Evolutionary conservation across 2,888 invertebrate species (phyloP), one percentile per base, ranked within the genome.

Genomic region (Himalopsyche kuldschensis): DNA sequence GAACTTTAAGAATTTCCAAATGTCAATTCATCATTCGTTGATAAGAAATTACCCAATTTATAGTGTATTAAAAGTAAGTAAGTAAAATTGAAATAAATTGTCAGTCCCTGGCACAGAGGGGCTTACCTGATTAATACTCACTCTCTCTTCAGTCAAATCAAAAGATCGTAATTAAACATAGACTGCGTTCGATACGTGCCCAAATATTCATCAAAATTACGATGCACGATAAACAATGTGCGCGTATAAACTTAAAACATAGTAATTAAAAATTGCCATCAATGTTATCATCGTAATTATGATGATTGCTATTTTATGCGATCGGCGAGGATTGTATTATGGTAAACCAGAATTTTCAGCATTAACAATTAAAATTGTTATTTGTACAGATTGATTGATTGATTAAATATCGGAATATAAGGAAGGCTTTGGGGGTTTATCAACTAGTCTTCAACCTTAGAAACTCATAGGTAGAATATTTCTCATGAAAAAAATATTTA

Each of bases 101-200:
- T n/a, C 1, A 24, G n/a, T 27, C 48, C 27, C 78, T 46, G 47
- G 20, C 24, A 69, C 20, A 11, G 30, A 69, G 69, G 30, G 27
- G 24, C 75, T 47, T 41, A 63, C 76, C 77, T 30, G 77, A 55
- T 83, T 80, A 83, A 80, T 79, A 80, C 41, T 48, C 31, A 20
- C 78, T 82, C 79, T 80, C 83, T 41, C 79, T 63, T 8, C 35
- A 80, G 80, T 76, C 63, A 46, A 78, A 78, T 78, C 78, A 46
- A 48, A 78, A 75, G 81, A 84, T 81, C 81, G 75, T 83, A 84
- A 82, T 81, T 84, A 84, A 84, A 82, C 84, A 82, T 82, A 84
- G 81, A 81, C 69, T 69, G 8, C 24, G 31, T 46, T 83, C 82
- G n/a, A 55, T n/a, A 55, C 69, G 79, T 27, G 79, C 48, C 69